Base-by-base conservation (phyloP, 2,113 vertebrate genomes). In the Hyaena hyaena region DNA sequence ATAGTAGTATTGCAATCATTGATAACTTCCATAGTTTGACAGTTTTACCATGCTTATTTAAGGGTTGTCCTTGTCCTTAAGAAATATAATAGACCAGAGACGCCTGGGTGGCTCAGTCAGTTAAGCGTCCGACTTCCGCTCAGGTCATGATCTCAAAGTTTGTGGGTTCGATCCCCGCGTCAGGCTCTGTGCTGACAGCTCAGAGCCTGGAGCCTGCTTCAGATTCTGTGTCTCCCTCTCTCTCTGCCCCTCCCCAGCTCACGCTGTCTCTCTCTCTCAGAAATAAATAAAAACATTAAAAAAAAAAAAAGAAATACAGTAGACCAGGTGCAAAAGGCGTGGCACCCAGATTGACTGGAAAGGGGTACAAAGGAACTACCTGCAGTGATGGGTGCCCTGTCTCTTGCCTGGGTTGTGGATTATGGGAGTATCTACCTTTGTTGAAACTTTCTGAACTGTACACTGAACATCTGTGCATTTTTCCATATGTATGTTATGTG, bases 11-110 rank as follows among this genome's bases (percentile, higher is more conserved):
- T 79, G n/a, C 16, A 48, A 48, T 43, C 16, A 53, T 45, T 88
- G 31, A 85, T 93, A n/a, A 77, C 43, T 45, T 86, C 69, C 17
- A 71, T 80, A 23, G 93, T 92, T 96, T 93, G 84, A 83, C 35
- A 84, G 48, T 68, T 82, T 80, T 61, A 33, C 4, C 0, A 17
- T 48, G 3, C 31, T 74, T 90, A 50, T 76, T 7, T 95, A 83
- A 92, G 69, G 50, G 33, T 86, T 39, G 17, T 71, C 84, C 35
- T 58, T 74, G 8, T 79, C 69, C 39, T 58, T 63, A 68, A 73
- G 43, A 88, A 94, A 81, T 55, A 63, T 1, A 6, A 14, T 77
- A 33, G 96, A 24, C 58, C 17, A 16, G 31, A 15, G 39, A 39
- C 3, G 39, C 39, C 39, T 39, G 39, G 39, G 39, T 39, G 39